Evolutionary conservation across 2,113 vertebrate species (phyloP), one percentile per base, ranked within the genome.

Genomic region (Halcyon malimbica): DNA sequence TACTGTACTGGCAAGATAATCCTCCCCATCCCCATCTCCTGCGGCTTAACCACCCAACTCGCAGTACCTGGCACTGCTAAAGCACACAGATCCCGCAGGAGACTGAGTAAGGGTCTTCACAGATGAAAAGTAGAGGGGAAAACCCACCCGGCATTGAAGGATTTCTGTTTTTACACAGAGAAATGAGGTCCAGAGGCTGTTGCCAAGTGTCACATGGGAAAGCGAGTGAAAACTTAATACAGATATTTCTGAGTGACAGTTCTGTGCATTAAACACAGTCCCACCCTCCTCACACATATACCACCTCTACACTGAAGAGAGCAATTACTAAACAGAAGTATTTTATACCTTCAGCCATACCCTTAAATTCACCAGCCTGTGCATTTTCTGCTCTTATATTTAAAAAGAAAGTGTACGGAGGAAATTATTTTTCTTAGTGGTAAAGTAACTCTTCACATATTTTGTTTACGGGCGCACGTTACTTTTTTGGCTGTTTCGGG

Each of bases 401-500:
- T 35, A 37, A 62, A 41, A 26, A 12, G 33, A 80, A 73, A 59
- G 15, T 2, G 2, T 53, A 37, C 8, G 3, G 16, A 83, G 20
- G 24, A 56, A 90, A 31, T 56, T n/a, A 35, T 76, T 83, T 70
- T 83, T 77, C 53, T 74, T 56, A 11, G 16, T 13, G 25, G 18
- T 83, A 65, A 44, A 42, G 28, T 50, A 60, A 41, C 33, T 74
- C 21, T 41, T 83, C 37, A 57, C 1, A 7, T 39, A 35, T 60
- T 82, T 68, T 89, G 29, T 78, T 92, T 75, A 71, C 16, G 2
- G 3, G 67, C 54, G 63, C 39, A 78, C 5, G 5, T 71, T 80
- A 94, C 80, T 50, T 93, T 93, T 94, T 94, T 95, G 84, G 92
- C 94, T 91, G 65, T 95, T 96, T 93, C 85, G 96, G 95, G 96